Evolutionary conservation across 2,888 invertebrate genomes (phyloP).

Genomic region (Camptogramma bilineatum): DNA sequence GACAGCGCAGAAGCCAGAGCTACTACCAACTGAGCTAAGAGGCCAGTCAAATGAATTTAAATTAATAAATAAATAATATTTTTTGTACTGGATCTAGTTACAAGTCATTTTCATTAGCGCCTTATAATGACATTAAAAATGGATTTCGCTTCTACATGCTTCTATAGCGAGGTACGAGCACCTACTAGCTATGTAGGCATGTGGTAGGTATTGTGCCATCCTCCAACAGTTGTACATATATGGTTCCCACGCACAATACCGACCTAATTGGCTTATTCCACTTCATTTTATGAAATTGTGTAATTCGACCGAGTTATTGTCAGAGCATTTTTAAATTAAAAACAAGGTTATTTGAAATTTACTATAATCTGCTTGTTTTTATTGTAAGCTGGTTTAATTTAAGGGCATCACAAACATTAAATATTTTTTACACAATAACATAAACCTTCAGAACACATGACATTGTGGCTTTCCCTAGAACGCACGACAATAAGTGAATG

Average conservation of each 20-base stretch:
- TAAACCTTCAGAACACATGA: background rate
- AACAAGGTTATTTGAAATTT: conserved; percentile 4
- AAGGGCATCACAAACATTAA: too few relatives aligned
- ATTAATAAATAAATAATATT: too few relatives aligned
- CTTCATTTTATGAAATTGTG: conserved; percentile 17
- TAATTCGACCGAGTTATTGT: conserved; percentile 17
- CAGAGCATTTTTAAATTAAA: conserved; percentile 5
- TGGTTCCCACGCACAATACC: conserved; percentile 20
- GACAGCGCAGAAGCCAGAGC: too few relatives aligned
- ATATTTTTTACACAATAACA: too few relatives aligned
- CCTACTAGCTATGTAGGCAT: background rate
- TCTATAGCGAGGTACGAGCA: background rate
- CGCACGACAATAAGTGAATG: background rate
- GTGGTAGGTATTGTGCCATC: conserved; percentile 18
- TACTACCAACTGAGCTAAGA: too few relatives aligned
- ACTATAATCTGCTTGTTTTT: background rate
- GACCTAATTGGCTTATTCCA: conserved; percentile 6
- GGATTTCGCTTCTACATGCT: background rate
- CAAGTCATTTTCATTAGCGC: too few relatives aligned
- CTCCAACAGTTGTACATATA: background rate
- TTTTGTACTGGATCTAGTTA: too few relatives aligned
- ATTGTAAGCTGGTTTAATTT: background rate
- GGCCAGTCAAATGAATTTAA: too few relatives aligned
- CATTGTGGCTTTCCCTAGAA: background rate
- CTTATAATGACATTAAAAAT: too few relatives aligned